These are phyloP conservation scores for Trachymyrmex cornetzi DNA, from an alignment of 1,140 invertebrate species.

Conservation along the genomic window DNA sequence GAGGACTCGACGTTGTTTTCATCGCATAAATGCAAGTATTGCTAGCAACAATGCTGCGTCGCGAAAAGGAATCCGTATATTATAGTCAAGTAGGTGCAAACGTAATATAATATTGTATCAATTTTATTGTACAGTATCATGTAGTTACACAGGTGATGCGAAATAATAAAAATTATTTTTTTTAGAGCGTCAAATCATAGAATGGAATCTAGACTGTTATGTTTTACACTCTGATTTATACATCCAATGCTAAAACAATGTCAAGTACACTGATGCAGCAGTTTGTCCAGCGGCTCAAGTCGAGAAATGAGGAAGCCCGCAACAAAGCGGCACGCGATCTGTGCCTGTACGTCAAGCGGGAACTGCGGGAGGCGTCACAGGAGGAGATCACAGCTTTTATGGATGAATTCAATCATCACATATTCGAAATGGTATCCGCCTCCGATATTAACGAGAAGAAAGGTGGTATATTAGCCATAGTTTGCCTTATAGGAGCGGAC, in stretches of 20 bases:
- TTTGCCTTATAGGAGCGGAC: conserved; percentile 96
- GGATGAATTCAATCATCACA: conserved; percentile 98
- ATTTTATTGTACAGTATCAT: not conserved
- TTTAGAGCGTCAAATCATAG: conserved; percentile 9
- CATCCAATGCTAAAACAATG: conserved; percentile 81
- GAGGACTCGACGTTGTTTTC: not conserved
- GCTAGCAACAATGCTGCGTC: not conserved
- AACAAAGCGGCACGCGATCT: conserved; percentile 95
- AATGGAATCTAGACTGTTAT: conserved; percentile 3
- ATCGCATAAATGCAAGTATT: not conserved
- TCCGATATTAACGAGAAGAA: conserved; percentile 97
- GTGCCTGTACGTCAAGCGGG: conserved; percentile 96
- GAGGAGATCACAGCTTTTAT: conserved; percentile 96
- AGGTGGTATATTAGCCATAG: conserved; percentile 97
- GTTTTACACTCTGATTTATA: conserved; percentile 37
- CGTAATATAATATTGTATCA: not conserved
- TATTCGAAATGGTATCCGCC: conserved; percentile 98
- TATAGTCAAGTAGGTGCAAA: conserved; percentile 58
- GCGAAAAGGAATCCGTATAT: conserved; percentile 31
- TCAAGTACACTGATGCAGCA: conserved; percentile 90
- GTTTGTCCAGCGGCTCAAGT: conserved; percentile 96
- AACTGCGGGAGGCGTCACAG: conserved; percentile 95
- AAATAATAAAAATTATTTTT: not conserved
- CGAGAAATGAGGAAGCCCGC: conserved; percentile 94
- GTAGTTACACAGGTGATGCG: too few species aligned